Base-by-base conservation (phyloP, 2,888 invertebrate species). In the Poecilobothrus nobilitatus region DNA sequence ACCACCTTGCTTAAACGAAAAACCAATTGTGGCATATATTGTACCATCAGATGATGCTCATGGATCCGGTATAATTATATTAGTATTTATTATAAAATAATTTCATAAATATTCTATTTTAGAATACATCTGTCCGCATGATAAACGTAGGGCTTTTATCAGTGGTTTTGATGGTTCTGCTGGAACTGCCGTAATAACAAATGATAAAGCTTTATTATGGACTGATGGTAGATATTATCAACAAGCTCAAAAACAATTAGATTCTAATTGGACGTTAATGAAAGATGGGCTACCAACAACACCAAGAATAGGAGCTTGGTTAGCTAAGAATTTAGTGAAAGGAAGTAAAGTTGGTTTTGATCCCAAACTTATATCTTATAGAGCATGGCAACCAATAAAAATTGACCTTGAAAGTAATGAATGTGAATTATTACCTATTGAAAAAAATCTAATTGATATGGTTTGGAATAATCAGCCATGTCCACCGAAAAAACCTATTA, bases 181-280 rank as follows among this genome's bases (percentile, higher is more conserved):
- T 12, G 97, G 96, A 4, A 94, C 94, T 0, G 96, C 94, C 0
- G 84, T 97, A 10, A 86, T 98, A 64, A 95, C 96, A 0, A 79
- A 84, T 0, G 83, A 86, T 0, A 82, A 86, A 22, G 94, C 94
- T 0, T 83, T 91, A 4, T 80, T 99, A n/a, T 99, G 98, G 97
- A 98, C 98, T 0, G 99, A 99, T 82, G 98, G 97, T 0, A 84
- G 99, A 9, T 99, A 99, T 80, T 95, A 90, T 80, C 86, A 93
- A 34, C 98, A 99, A 84, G 97, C 96, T 1, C 83, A 84, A 20
- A 84, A 89, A 72, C 90, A 99, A 78, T 83, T 95, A 53, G 94
- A 95, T 78, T 78, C 83, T 0, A 84, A 86, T 64, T 99, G 98
- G 98, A 90, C 87, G 0, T 83, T 99, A 8, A 97, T 98, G 95